Evolutionary conservation across 1,140 invertebrate species (phyloP), one percentile per base, ranked within the genome.

Genomic region (Brachionus angularis): DNA sequence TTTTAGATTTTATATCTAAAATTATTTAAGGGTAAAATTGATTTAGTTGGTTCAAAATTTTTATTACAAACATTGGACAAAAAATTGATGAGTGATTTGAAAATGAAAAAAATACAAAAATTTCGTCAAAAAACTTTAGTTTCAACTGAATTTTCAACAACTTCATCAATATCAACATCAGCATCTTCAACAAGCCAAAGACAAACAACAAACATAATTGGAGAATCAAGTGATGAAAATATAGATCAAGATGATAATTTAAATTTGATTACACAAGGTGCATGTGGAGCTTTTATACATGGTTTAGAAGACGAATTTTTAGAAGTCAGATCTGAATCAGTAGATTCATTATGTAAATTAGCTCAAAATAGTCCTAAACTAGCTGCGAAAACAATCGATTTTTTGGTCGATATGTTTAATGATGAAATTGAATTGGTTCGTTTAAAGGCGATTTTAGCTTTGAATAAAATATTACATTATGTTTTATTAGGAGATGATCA

Each of bases 401-500:
- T 97, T 77, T 84, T 98, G 39, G 95, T 98, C 0, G 96, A 99
- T 78, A 98, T 99, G 96, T 98, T 98, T 78, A 98, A 98, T 79
- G 96, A 99, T 83, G 96, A 98, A 84, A 98, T 98, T 73, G 94
- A 98, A 82, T 91, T 93, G 77, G 94, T 98, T 21, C 85, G 93
- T 31, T 83, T 96, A 33, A 89, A 90, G 78, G 92, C 93, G 18
- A 96, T 96, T 74, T 90, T 96, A 79, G 92, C 91, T 77, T 84
- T 97, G 58, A 88, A 88, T 18, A 87, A 88, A 76, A 93, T 97
- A 75, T 89, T 91, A 2, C 83, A 87, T 39, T 91, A 92, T 77
- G 91, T 97, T 27, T 87, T 88, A 23, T 81, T 99, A 3, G 82
- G 91, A 55, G 91, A 96, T 77, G 94, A 98, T 80, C 95, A 98